Conservation (phyloP, 2,888 invertebrate species). For the Synergus itoensis region DNA sequence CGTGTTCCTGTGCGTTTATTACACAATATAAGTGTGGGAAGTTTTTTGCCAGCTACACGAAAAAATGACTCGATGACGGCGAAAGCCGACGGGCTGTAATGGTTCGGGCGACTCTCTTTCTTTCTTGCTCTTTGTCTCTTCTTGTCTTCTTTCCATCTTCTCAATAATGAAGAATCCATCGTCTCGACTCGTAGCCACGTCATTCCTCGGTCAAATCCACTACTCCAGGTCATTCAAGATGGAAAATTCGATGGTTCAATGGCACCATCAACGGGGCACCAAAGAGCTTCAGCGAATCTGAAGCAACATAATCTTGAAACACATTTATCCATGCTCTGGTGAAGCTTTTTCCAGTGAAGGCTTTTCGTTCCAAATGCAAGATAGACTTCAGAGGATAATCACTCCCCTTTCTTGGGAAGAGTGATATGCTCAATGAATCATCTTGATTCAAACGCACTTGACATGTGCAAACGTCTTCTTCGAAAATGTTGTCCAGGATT, state of each 20-base stretch:
- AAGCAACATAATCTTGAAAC: conserved; percentile 12
- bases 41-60: conserved; percentile 10
- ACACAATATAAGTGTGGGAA: conserved; percentile 17
- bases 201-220: conserved; percentile 36
- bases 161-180: conserved; percentile 39
- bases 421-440: conserved; percentile 7
- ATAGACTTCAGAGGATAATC: background rate
- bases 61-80: conserved; percentile 53
- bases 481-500: background rate
- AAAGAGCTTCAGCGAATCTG: conserved; percentile 8
- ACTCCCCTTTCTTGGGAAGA: background rate
- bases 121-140: conserved; percentile 49
- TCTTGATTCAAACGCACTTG: conserved; percentile 32
- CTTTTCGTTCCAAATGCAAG: conserved; percentile 30
- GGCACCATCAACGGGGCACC: background rate
- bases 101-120: conserved; percentile 53
- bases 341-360: background rate
- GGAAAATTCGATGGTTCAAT: conserved; percentile 43
- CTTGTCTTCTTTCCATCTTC: conserved; percentile 47
- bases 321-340: background rate
- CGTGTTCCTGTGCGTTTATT: conserved; percentile 22
- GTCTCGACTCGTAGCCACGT: conserved; percentile 40
- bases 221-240: conserved; percentile 42
- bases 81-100: conserved; percentile 60
- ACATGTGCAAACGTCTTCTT: conserved; percentile 13